These are phyloP conservation scores for Auanema sp. DNA, from an alignment of 2,888 invertebrate species.

Conservation along the genomic window DNA sequence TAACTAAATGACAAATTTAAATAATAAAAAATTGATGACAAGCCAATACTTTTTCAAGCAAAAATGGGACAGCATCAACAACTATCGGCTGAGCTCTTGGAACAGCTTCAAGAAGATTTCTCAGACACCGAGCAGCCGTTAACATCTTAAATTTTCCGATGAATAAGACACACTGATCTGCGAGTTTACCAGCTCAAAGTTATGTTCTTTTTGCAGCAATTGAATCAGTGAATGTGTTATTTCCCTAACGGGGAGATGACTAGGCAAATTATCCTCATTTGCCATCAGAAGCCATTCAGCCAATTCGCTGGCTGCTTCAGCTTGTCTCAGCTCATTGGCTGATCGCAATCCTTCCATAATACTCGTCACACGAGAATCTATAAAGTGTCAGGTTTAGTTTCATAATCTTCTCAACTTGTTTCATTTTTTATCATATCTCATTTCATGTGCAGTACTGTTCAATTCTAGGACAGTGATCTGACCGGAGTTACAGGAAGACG, in stretches of 20 bases:
- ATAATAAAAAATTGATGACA: neutral
- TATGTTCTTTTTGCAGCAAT: slow-evolving; percentile 91
- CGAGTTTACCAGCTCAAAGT: slow-evolving; percentile 87
- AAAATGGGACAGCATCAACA: slow-evolving; percentile 93
- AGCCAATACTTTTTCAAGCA: slow-evolving; percentile 77
- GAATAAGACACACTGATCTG: neutral
- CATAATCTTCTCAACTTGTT: neutral
- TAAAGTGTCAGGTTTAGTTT: slow-evolving; percentile 16
- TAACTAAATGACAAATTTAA: slow-evolving; percentile 69
- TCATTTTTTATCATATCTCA: neutral
- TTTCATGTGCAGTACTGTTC: too few species aligned
- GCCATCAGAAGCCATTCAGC: slow-evolving; percentile 55
- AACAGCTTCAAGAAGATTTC: slow-evolving; percentile 98
- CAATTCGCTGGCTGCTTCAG: slow-evolving; percentile 52
- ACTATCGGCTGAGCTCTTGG: slow-evolving; percentile 90
- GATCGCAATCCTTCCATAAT: slow-evolving; percentile 52
- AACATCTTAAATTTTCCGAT: slow-evolving; percentile 77
- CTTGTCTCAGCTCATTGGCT: slow-evolving; percentile 51
- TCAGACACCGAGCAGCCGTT: slow-evolving; percentile 94
- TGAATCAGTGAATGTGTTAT: slow-evolving; percentile 92
- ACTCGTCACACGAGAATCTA: slow-evolving; percentile 46
- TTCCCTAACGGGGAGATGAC: slow-evolving; percentile 72
- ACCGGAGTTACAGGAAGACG: neutral
- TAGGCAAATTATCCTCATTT: slow-evolving; percentile 53
- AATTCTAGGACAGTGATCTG: too few species aligned